A percentile compares a stretch with the other conserved stretches of the same genome.
phyloP scores from a whole-genome alignment of 2,797 vertebrate species.

The Urocyon cinereoargenteus region DNA sequence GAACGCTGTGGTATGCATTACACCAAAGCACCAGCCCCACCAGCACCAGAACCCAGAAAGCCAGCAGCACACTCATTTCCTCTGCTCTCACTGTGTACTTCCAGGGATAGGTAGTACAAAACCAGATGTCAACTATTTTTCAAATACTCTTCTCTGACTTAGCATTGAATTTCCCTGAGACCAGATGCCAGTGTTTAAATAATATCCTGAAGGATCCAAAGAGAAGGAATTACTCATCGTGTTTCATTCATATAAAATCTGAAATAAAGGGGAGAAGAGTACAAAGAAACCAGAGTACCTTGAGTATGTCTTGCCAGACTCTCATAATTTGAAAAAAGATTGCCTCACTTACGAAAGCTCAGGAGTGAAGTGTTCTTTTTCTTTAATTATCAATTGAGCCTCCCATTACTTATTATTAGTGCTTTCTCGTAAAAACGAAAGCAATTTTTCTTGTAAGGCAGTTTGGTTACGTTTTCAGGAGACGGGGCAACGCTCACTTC shows the following conservation, averaged over 20 bases:
- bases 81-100: not conserved
- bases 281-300: slow-evolving; percentile 51
- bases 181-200: slow-evolving; percentile 75
- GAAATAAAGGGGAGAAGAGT: slow-evolving; percentile 44
- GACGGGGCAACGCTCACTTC: slow-evolving; percentile 38
- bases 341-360: not conserved
- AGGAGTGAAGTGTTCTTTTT: not conserved
- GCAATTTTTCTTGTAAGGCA: slow-evolving; percentile 62
- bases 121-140: slow-evolving; percentile 70
- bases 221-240: slow-evolving; percentile 67
- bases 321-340: not conserved
- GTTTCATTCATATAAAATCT: slow-evolving; percentile 72
- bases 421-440: slow-evolving; percentile 59
- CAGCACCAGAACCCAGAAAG: not conserved
- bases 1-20: slow-evolving; percentile 13
- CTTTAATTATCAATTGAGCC: slow-evolving; percentile 51
- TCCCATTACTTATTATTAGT: slow-evolving; percentile 71
- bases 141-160: slow-evolving; percentile 76
- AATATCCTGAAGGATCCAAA: slow-evolving; percentile 74
- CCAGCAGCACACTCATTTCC: not conserved
- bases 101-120: slow-evolving; percentile 51
- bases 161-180: slow-evolving; percentile 67
- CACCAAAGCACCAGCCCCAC: not conserved
- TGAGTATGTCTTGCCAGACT: slow-evolving; percentile 58
- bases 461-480: slow-evolving; percentile 45